phyloP scores from a whole-genome alignment of 2,113 vertebrate species.

The Epinephelus fuscoguttatus region DNA sequence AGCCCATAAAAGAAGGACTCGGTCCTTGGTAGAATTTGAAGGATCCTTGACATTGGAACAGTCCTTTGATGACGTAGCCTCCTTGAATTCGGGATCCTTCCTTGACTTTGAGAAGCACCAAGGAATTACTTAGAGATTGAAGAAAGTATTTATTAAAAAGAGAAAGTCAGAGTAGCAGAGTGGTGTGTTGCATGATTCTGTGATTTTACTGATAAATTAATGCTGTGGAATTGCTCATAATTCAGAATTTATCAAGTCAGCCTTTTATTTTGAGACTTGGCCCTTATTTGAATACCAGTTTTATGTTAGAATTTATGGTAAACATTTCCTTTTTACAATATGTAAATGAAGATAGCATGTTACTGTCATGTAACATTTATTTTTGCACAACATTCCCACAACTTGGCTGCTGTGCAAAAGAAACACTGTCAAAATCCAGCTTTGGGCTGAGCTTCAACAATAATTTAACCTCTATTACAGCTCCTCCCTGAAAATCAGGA shows the following conservation, averaged over 20 bases:
- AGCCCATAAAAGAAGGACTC: too few relatives aligned
- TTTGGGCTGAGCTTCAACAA: not conserved
- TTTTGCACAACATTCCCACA: not conserved
- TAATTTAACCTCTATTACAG: slow-evolving; percentile 17
- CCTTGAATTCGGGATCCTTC: too few relatives aligned
- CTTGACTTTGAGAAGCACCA: too few relatives aligned
- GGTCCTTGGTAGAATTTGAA: too few relatives aligned
- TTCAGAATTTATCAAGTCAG: not conserved
- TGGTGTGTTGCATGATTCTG: not conserved
- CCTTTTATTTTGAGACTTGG: not conserved
- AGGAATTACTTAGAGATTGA: not conserved
- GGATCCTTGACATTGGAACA: too few relatives aligned
- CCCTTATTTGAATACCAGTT: not conserved
- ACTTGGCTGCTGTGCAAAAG: not conserved
- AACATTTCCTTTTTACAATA: not conserved
- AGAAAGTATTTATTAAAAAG: not conserved
- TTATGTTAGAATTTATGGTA: not conserved
- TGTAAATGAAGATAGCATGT: not conserved
- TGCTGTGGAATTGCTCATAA: not conserved
- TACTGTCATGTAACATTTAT: not conserved
- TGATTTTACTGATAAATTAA: not conserved
- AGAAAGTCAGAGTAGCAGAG: not conserved
- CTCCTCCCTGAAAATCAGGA: slow-evolving; percentile 50
- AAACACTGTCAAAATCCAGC: not conserved
- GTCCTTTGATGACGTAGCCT: too few relatives aligned